phyloP scores from a whole-genome alignment of 2,888 invertebrate species.

The Hetaerina titia region DNA sequence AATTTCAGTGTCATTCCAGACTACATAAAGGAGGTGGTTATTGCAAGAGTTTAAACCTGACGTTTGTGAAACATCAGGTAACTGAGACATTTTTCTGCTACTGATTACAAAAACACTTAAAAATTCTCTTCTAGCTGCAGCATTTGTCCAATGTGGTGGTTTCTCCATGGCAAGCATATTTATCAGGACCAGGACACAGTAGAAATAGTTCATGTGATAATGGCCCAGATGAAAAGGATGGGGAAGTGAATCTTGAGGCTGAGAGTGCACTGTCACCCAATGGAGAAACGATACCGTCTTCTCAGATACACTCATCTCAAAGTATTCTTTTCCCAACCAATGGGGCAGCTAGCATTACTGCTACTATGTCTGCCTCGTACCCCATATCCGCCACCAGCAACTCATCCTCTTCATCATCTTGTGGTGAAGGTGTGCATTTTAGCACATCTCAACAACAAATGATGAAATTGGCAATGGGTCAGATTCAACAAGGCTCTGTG shows the following conservation, averaged over 20 bases:
- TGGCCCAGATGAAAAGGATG: slow-evolving; percentile 44
- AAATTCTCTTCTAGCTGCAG: slow-evolving; percentile 20
- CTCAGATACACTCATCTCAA: slow-evolving; percentile 33
- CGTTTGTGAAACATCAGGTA: background rate
- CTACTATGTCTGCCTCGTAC: slow-evolving; percentile 1
- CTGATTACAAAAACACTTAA: background rate
- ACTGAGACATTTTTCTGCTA: background rate
- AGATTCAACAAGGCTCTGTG: slow-evolving; percentile 63
- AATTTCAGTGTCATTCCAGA: too few relatives aligned
- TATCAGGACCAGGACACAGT: slow-evolving; percentile 57
- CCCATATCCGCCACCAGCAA: slow-evolving; percentile 38
- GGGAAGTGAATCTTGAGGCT: slow-evolving; percentile 42
- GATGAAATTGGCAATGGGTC: slow-evolving; percentile 56
- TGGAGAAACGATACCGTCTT: slow-evolving; percentile 50
- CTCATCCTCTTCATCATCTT: slow-evolving; percentile 50
- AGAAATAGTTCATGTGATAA: slow-evolving; percentile 53
- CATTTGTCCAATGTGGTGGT: slow-evolving; percentile 52
- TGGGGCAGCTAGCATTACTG: background rate
- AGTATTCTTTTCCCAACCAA: slow-evolving; percentile 41
- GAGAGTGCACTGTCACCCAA: slow-evolving; percentile 51
- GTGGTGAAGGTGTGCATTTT: slow-evolving; percentile 56
- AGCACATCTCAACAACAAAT: slow-evolving; percentile 33
- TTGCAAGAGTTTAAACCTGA: background rate
- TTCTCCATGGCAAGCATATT: slow-evolving; percentile 54
- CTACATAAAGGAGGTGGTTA: too few relatives aligned